Base-by-base conservation (phyloP, 2,888 invertebrate species). In the Stenotaenia linearis region DNA sequence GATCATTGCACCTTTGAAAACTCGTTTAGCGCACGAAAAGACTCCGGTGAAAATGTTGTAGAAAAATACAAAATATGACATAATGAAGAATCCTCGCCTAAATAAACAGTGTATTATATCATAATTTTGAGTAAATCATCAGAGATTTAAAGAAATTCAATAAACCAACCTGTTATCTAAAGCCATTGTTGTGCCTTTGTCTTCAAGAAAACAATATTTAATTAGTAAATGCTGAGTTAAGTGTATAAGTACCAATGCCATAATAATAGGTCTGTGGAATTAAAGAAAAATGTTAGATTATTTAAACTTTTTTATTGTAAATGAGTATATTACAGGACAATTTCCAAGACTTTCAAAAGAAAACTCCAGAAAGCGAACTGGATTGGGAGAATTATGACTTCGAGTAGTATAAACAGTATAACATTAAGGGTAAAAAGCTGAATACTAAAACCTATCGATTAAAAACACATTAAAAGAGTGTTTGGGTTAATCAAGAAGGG, bases 61-160 rank as follows among this genome's bases (percentile, higher is more conserved):
- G 76, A 76, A 76, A n/a, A 76, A 76, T 7, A 76, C 37, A 21
- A 76, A 76, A 37, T 76, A 76, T 23, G 37, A 18, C 76, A 76
- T 76, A 9, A 35, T 76, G 37, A 35, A 76, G 21, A 76, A 76
- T n/a, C 76, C 76, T 35, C 37, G 5, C 76, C 76, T 76, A 21
- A 32, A 37, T n/a, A n/a, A n/a, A n/a, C n/a, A n/a, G n/a, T n/a
- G n/a, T n/a, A n/a, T n/a, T n/a, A n/a, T n/a, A n/a, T n/a, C n/a
- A n/a, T n/a, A n/a, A n/a, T n/a, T n/a, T n/a, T n/a, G n/a, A n/a
- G n/a, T n/a, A n/a, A n/a, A n/a, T n/a, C n/a, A 32, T 5, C n/a
- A n/a, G 10, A n/a, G 5, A 18, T 45, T n/a, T 45, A 1, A 2
- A 18, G 2, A 40, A 40, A 40, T 9, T 23, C 56, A 28, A 30